Conservation (phyloP, 2,797 vertebrate genomes). For the Typhlichthys eigenmanni region DNA sequence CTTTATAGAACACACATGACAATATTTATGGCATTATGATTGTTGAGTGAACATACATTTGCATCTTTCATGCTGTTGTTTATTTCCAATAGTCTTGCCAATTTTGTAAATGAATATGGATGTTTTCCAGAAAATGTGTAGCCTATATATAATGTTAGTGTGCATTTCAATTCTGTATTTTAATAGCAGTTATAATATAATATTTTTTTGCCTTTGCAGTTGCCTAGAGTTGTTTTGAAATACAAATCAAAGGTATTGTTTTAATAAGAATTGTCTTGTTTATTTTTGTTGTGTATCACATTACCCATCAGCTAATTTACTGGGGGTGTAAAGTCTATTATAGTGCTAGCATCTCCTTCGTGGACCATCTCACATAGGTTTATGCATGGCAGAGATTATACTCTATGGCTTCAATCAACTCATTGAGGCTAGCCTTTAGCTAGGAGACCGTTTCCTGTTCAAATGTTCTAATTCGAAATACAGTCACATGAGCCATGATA, state of each 20-base stretch:
- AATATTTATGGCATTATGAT: slow-evolving; percentile 4
- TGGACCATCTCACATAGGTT: background rate
- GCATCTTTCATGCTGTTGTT: background rate
- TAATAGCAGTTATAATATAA: background rate
- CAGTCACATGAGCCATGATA: background rate
- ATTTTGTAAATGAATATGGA: slow-evolving; percentile 5
- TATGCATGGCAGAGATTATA: background rate
- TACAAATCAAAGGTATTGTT: slow-evolving; percentile 1
- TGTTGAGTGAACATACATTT: slow-evolving; percentile 3
- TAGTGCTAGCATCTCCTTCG: background rate
- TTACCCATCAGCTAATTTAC: background rate
- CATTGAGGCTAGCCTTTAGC: slow-evolving; percentile 14
- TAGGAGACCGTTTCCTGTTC: slow-evolving; percentile 11
- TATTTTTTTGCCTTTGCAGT: slow-evolving; percentile 1
- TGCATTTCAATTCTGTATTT: background rate
- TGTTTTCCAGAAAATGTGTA: background rate
- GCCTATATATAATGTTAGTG: background rate
- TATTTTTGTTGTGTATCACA: background rate
- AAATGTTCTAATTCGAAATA: background rate
- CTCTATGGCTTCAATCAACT: background rate
- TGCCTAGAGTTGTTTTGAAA: slow-evolving; percentile 2
- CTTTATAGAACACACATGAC: background rate
- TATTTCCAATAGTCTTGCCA: background rate
- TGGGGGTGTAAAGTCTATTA: background rate
- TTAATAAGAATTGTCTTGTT: slow-evolving; percentile 2